Evolutionary conservation across 2,113 vertebrate genomes (phyloP).

Genomic region (Colossoma macropomum): DNA sequence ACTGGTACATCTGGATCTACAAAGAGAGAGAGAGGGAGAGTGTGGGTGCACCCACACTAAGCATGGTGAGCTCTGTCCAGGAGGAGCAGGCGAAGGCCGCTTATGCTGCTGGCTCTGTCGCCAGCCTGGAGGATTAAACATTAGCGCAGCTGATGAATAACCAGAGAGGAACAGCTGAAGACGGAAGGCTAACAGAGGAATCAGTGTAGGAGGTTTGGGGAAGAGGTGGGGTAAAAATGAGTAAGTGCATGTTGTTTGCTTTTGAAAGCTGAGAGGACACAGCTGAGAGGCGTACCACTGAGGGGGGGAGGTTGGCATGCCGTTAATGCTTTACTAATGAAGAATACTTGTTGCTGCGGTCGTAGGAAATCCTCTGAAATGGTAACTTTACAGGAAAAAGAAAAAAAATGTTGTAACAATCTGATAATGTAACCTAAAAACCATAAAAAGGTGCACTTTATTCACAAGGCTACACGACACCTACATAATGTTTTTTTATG

Average conservation of each 20-base stretch:
- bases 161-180: constrained; percentile 65
- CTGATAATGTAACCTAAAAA: too few relatives aligned
- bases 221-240: constrained; percentile 62
- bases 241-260: constrained; percentile 13
- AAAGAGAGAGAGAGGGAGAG: constrained; percentile 34
- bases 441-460: too few relatives aligned
- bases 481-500: too few relatives aligned
- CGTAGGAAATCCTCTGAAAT: neutral
- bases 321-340: neutral
- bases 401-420: too few relatives aligned
- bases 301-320: too few relatives aligned
- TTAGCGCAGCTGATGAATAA: constrained; percentile 70
- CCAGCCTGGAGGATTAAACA: constrained; percentile 71
- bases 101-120: neutral
- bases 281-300: neutral
- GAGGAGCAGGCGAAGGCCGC: constrained; percentile 23
- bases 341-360: neutral
- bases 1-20: constrained; percentile 99
- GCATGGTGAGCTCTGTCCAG: constrained; percentile 18
- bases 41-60: constrained; percentile 8
- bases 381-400: neutral
- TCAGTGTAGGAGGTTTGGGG: constrained; percentile 54
- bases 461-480: too few relatives aligned
- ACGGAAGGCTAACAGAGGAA: constrained; percentile 54
- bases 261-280: neutral